Percentiles rank a stretch among this genome's conserved stretches.
phyloP scores from a whole-genome alignment of 92 coral and sea anemone genomes.

The Meandrina meandrites region DNA sequence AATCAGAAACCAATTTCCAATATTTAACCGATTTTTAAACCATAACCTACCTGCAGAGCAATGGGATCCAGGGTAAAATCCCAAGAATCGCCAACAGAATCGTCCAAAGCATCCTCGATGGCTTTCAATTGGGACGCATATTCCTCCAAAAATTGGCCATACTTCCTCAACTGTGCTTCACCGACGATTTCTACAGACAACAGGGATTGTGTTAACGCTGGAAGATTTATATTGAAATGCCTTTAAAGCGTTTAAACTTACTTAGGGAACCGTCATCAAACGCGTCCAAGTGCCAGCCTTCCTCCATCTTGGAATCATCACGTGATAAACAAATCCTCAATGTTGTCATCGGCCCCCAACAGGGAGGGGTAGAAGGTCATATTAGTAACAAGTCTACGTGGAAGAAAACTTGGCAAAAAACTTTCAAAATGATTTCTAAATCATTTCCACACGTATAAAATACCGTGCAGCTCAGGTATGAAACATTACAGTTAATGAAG shows the following conservation, averaged over 20 bases:
- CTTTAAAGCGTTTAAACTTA: slow-evolving; percentile 51
- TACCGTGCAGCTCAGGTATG: neutral
- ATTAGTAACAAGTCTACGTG: neutral
- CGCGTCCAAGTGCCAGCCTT: slow-evolving; percentile 91
- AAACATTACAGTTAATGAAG: neutral
- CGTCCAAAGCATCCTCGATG: slow-evolving; percentile 96
- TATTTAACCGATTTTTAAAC: too few species aligned
- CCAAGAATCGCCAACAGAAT: slow-evolving; percentile 95
- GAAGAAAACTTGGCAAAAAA: neutral
- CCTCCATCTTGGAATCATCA: slow-evolving; percentile 85
- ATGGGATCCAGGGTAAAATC: slow-evolving; percentile 96
- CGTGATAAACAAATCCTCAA: neutral
- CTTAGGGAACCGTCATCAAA: slow-evolving; percentile 97
- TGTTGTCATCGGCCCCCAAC: neutral
- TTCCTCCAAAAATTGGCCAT: slow-evolving; percentile 94
- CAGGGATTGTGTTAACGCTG: neutral
- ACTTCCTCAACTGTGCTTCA: slow-evolving; percentile 90
- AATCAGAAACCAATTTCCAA: too few species aligned
- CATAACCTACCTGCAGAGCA: slow-evolving; percentile 76
- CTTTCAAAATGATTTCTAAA: neutral
- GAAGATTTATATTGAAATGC: neutral
- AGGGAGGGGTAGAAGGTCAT: neutral
- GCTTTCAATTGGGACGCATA: slow-evolving; percentile 90
- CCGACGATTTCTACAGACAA: slow-evolving; percentile 82
- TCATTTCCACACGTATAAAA: neutral